These are phyloP conservation scores for Sarcophilus harrisii DNA, from an alignment of 2,797 vertebrate species.

Conservation along the genomic window DNA sequence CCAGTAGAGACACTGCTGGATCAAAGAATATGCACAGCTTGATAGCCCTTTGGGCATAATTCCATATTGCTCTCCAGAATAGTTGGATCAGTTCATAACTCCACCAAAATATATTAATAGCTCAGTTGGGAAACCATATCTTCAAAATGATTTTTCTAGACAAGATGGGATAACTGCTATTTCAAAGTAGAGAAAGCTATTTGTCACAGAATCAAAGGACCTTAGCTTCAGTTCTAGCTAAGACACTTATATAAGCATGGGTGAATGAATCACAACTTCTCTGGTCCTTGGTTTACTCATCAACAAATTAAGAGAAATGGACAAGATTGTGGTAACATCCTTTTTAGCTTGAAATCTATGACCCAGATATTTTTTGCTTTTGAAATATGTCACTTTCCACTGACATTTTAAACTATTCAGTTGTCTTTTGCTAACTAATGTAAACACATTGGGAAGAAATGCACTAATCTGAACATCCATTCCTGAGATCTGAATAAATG, in stretches of 20 bases:
- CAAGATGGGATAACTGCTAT: constrained; percentile 4
- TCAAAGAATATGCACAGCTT: no score
- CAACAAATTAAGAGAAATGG: neutral
- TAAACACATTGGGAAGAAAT: constrained; percentile 33
- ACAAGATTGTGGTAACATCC: neutral
- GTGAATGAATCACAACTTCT: neutral
- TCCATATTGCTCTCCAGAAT: no score
- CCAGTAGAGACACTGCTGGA: no score
- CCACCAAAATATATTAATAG: no score
- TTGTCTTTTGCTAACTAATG: constrained; percentile 42
- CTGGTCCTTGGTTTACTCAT: neutral
- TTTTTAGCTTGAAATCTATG: neutral
- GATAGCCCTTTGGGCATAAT: no score
- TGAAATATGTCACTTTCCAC: constrained; percentile 6
- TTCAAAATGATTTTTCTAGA: constrained; percentile 22
- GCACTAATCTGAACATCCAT: neutral
- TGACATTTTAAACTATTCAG: constrained; percentile 30
- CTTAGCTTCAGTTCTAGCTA: neutral
- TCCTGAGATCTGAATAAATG: constrained; percentile 4
- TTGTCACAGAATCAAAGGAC: neutral
- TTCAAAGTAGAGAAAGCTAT: neutral
- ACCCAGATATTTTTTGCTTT: neutral
- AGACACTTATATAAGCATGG: constrained; percentile 37
- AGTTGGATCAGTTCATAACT: no score
- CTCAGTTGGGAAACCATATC: no score